Conservation (phyloP, 1,140 invertebrate genomes). For the Plodia interpunctella region DNA sequence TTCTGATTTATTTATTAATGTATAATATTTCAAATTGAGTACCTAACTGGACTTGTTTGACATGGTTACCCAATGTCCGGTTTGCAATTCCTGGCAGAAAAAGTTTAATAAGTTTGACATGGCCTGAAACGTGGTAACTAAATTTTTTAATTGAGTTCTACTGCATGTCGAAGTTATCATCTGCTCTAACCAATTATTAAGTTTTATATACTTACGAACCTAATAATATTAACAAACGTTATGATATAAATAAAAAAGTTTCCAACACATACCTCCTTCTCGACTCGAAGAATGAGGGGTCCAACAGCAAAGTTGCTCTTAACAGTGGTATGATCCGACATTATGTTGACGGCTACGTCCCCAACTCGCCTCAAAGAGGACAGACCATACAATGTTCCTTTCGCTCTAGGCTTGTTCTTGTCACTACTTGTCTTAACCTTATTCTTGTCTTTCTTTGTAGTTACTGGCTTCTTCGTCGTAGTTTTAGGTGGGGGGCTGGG, state of each 20-base stretch:
- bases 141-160: no score
- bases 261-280: constrained; percentile 81
- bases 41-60: no score
- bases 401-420: constrained; percentile 80
- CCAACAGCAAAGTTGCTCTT: constrained; percentile 88
- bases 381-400: constrained; percentile 87
- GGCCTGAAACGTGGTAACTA: no score
- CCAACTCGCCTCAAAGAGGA: constrained; percentile 85
- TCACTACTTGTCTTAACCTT: constrained; percentile 67
- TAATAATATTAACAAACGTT: no score
- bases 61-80: no score
- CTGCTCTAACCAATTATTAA: no score
- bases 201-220: no score
- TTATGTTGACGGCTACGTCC: constrained; percentile 87
- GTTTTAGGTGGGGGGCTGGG: constrained; percentile 53
- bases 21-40: no score
- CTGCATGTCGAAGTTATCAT: no score
- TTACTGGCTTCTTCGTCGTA: constrained; percentile 54
- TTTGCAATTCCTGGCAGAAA: no score
- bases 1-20: no score
- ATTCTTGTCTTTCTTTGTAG: constrained; percentile 43
- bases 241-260: not conserved
- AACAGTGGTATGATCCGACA: constrained; percentile 87
- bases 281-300: constrained; percentile 86
- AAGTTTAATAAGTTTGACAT: no score